phyloP scores from a whole-genome alignment of 2,888 invertebrate genomes.

The Agrochola macilenta region DNA sequence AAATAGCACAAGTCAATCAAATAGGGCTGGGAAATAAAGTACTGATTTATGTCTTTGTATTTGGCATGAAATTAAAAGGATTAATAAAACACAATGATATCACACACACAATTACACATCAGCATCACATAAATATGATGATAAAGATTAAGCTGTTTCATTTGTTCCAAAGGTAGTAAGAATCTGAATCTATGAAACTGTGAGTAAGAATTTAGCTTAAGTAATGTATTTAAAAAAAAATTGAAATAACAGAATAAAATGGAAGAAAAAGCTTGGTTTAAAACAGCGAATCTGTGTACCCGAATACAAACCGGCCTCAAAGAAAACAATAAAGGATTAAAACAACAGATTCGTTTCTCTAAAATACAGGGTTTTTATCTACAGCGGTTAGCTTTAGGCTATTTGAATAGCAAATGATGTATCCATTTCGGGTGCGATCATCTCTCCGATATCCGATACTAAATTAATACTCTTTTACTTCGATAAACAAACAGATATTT shows the following conservation, averaged over 20 bases:
- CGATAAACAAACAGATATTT: constrained; percentile 88
- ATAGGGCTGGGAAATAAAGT: constrained; percentile 2
- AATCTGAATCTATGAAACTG: neutral
- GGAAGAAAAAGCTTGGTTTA: neutral
- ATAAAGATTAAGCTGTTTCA: neutral
- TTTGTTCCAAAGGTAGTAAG: neutral
- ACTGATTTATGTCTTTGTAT: constrained; percentile 28
- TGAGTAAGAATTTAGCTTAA: neutral
- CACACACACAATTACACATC: neutral
- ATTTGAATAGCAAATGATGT: constrained; percentile 89
- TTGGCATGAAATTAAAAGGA: constrained; percentile 2
- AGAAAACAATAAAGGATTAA: constrained; percentile 54
- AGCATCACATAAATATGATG: too few relatives aligned
- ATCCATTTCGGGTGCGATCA: constrained; percentile 82
- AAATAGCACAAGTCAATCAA: constrained; percentile 61
- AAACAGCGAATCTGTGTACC: neutral
- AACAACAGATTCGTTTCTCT: constrained; percentile 51
- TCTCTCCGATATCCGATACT: constrained; percentile 82
- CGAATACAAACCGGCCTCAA: constrained; percentile 1
- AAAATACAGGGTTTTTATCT: constrained; percentile 66
- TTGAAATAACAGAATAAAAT: too few relatives aligned
- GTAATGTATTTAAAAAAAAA: too few relatives aligned
- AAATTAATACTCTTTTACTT: constrained; percentile 85
- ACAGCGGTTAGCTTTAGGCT: constrained; percentile 76
- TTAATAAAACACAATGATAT: constrained; percentile 1